These are phyloP conservation scores for Tinamus guttatus DNA, from an alignment of 2,113 vertebrate genomes.

Conservation along the genomic window DNA sequence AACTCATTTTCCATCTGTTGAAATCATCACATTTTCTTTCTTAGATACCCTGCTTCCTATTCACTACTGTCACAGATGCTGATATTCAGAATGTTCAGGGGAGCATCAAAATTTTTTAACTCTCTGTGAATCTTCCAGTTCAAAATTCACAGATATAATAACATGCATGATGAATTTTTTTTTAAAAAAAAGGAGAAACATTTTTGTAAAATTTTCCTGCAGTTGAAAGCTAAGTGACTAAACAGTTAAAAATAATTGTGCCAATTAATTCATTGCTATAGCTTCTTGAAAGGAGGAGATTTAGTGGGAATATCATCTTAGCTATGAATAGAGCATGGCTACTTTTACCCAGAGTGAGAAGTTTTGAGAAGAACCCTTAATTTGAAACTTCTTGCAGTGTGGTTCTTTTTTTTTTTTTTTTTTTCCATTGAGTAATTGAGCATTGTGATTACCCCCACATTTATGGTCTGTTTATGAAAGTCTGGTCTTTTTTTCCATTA, in stretches of 20 bases:
- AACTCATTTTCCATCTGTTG: background rate
- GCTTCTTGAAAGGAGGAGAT: background rate
- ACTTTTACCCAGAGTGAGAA: background rate
- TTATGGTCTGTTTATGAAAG: background rate
- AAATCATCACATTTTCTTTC: background rate
- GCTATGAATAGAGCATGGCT: constrained; percentile 28
- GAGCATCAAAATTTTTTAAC: background rate
- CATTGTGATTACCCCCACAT: background rate
- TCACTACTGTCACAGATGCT: fast-evolving
- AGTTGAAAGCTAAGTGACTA: constrained; percentile 3
- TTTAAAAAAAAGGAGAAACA: background rate
- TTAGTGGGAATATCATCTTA: background rate
- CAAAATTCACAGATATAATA: background rate
- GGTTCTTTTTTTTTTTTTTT: constrained; percentile 22
- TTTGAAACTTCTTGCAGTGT: constrained; percentile 26
- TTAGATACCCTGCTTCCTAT: background rate
- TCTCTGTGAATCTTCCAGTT: background rate
- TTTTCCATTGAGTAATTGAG: background rate
- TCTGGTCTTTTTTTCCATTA: background rate
- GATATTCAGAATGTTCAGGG: background rate
- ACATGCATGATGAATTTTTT: background rate
- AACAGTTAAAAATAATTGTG: background rate
- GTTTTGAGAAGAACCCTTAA: background rate
- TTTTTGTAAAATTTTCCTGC: background rate
- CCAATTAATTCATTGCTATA: background rate